Evolutionary conservation across 2,888 invertebrate species (phyloP).

Genomic region (Drosophila stalkeri): DNA sequence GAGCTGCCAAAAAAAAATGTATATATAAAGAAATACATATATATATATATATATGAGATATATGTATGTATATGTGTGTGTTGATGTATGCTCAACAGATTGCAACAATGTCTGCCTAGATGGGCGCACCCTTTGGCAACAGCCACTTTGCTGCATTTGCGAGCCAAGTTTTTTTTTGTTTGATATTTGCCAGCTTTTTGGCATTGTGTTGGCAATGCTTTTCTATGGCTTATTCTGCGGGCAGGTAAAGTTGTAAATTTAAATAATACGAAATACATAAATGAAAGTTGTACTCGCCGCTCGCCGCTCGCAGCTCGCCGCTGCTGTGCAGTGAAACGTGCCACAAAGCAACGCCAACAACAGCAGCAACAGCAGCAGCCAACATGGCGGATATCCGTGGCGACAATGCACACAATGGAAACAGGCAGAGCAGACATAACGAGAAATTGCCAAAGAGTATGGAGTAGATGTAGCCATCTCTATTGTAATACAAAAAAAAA

Average conservation of each 20-base stretch:
- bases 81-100: constrained; percentile 65
- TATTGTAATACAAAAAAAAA: constrained; percentile 27
- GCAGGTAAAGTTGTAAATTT: constrained; percentile 58
- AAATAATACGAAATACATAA: constrained; percentile 48
- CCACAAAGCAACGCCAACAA: constrained; percentile 51
- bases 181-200: constrained; percentile 63
- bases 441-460: constrained; percentile 16
- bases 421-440: constrained; percentile 28
- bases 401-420: constrained; percentile 63
- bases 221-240: constrained; percentile 56
- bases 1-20: constrained; percentile 31
- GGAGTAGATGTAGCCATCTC: neutral
- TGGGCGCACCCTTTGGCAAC: constrained; percentile 28
- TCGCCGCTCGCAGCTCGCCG: neutral
- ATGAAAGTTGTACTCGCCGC: constrained; percentile 23
- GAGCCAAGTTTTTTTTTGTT: constrained; percentile 53
- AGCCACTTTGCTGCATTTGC: constrained; percentile 31
- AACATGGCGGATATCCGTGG: constrained; percentile 81
- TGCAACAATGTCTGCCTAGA: constrained; percentile 49
- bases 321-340: constrained; percentile 61
- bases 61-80: neutral
- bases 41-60: neutral
- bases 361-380: constrained; percentile 52
- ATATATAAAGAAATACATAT: neutral
- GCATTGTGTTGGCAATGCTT: constrained; percentile 68